Evolutionary conservation across 1,140 invertebrate species (phyloP), one percentile per base, ranked within the genome.

Genomic region (Cydia splendana): DNA sequence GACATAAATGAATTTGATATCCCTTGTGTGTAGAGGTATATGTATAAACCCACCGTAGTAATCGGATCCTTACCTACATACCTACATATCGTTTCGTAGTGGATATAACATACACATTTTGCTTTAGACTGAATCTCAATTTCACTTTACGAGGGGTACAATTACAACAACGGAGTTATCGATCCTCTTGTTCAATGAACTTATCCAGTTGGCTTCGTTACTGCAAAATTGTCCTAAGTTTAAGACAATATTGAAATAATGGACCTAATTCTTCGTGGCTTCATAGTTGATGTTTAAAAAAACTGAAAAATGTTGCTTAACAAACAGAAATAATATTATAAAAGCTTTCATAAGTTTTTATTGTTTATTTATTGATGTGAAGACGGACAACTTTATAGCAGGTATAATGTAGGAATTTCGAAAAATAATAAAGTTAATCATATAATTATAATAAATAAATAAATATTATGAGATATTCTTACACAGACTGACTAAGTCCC

Each of bases 1-100:
- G 18, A 51, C 12, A 28, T 51, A 74, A 15, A 74, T 74, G 48
- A 74, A 24, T 51, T n/a, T 74, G 73, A 74, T 48, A 74, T 71
- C 30, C 34, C 45, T 71, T 71, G 34, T 71, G 34, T 45, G 38
- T 34, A 28, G 57, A 24, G 0, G 24, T 24, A 24, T 24, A 24
- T 30, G 30, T 30, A 24, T 4, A 45, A 45, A 13, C 45, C 45
- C 45, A 48, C 12, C 12, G 45, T 48, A 13, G 2, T 48, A 13
- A 48, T 48, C 4, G 45, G 45, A 48, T 48, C n/a, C n/a, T n/a
- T n/a, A n/a, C n/a, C 15, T 62, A 62, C 15, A 0, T n/a, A 18
- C n/a, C n/a, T 20, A n/a, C 24, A 24, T 62, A 62, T 62, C 20
- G 20, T 24, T 62, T 24, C 3, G 20, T 62, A 24, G 6, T n/a